phyloP scores from a whole-genome alignment of 2,113 vertebrate genomes.

The Rhinoderma darwinii region DNA sequence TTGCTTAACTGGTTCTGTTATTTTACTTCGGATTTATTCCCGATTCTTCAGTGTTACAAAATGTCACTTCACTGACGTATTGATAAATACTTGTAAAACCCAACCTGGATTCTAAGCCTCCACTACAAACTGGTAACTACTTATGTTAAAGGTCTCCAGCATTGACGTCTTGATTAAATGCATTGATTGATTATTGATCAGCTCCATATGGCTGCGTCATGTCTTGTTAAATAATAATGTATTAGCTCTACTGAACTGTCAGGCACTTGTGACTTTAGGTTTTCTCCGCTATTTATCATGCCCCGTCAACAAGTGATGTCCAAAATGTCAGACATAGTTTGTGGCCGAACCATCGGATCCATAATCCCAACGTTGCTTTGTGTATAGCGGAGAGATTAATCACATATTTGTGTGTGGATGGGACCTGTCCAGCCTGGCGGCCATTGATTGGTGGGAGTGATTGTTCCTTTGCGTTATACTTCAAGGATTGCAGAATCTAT shows the following conservation, averaged over 20 bases:
- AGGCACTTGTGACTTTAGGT: not conserved
- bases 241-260: not conserved
- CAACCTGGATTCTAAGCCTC: not conserved
- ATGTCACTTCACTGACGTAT: not conserved
- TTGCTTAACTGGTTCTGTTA: not conserved
- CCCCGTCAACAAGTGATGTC: not conserved
- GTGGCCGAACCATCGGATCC: not conserved
- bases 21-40: not conserved
- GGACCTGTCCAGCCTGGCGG: not conserved
- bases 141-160: not conserved
- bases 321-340: not conserved
- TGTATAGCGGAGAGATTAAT: not conserved
- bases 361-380: not conserved
- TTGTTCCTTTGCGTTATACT: not conserved
- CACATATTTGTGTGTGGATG: not conserved
- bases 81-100: not conserved
- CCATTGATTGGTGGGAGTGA: not conserved
- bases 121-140: not conserved
- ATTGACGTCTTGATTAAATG: conserved; percentile 1
- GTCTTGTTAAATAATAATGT: conserved; percentile 14
- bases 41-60: not conserved
- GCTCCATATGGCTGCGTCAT: not conserved
- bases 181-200: conserved; percentile 24
- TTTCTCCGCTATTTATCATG: not conserved
- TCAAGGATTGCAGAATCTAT: not conserved